Conservation (phyloP, 2,797 vertebrate genomes). For the Eremophila alpestris region DNA sequence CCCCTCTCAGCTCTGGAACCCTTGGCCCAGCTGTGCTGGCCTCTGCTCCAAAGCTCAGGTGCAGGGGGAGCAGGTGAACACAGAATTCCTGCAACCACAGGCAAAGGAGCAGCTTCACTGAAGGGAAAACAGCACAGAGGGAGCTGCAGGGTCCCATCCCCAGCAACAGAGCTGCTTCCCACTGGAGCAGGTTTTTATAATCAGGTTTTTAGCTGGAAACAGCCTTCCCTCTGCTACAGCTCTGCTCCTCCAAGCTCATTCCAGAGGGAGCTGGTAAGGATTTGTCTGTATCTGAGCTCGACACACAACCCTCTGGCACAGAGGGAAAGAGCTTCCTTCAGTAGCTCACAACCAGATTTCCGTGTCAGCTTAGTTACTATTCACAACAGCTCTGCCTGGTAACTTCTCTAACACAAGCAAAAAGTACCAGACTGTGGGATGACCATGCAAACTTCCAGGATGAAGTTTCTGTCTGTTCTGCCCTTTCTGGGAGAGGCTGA, state of each 20-base stretch:
- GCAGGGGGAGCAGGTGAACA: background rate
- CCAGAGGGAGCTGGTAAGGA: background rate
- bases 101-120: background rate
- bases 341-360: background rate
- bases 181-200: background rate
- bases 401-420: background rate
- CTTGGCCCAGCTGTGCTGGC: background rate
- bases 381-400: background rate
- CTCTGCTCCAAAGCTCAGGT: background rate
- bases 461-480: background rate
- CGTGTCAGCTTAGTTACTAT: background rate
- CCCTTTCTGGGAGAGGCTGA: background rate
- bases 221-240: background rate
- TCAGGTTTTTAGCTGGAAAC: background rate
- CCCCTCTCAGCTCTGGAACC: background rate
- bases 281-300: background rate
- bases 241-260: background rate
- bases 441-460: background rate
- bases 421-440: background rate
- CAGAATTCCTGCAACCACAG: background rate
- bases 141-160: background rate
- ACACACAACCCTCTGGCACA: background rate
- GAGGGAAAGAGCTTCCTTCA: background rate
- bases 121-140: background rate
- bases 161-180: background rate